Percentiles rank a stretch among this genome's conserved stretches.
Conservation (phyloP, 2,888 invertebrate species). For the Eupeodes latifasciatus region DNA sequence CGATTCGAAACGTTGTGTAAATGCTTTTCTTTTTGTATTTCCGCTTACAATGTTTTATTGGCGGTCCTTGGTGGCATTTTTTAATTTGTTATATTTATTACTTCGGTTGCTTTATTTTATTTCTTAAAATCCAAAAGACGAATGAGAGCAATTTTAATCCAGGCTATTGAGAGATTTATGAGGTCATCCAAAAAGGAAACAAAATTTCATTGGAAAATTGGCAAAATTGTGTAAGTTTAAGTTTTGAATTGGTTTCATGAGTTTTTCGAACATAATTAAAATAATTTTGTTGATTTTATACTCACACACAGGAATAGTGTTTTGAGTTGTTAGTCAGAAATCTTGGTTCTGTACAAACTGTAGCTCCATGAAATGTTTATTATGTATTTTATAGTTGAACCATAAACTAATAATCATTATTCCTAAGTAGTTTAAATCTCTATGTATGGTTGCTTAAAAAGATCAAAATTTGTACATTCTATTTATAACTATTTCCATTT, state of each 20-base stretch:
- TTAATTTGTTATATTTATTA: slow-evolving; percentile 58
- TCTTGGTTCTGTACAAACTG: no score
- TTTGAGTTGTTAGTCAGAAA: no score
- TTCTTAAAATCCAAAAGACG: slow-evolving; percentile 11
- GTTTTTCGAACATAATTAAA: no score
- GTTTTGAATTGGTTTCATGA: neutral
- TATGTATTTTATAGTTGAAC: no score
- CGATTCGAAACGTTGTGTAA: slow-evolving; percentile 48
- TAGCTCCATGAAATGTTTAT: no score
- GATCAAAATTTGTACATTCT: no score
- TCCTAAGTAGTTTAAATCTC: no score
- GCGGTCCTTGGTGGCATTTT: slow-evolving; percentile 29
- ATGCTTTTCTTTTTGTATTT: slow-evolving; percentile 39
- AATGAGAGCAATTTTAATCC: slow-evolving; percentile 22
- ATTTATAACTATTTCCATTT: no score
- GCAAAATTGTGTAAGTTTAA: neutral
- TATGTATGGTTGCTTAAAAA: no score
- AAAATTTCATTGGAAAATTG: neutral
- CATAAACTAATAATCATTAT: no score
- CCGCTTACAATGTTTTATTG: slow-evolving; percentile 54
- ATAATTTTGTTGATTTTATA: neutral
- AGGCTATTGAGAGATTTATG: slow-evolving; percentile 29
- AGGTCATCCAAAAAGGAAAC: neutral
- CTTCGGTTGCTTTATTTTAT: slow-evolving; percentile 14
- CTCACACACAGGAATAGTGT: no score